Evolutionary conservation across 2,888 invertebrate genomes (phyloP).

Genomic region (Dendrolimus houi): DNA sequence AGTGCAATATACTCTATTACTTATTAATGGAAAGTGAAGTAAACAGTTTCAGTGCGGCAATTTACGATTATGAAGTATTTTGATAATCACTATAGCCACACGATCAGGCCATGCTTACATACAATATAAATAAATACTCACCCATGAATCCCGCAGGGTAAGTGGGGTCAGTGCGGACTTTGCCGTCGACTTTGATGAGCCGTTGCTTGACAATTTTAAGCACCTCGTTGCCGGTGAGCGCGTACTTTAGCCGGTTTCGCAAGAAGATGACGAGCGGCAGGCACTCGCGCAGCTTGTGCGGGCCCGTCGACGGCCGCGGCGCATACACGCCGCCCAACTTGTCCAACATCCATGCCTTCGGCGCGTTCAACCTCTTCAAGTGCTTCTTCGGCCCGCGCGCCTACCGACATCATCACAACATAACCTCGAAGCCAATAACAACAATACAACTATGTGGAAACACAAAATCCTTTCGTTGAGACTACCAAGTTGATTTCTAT

Average conservation of each 20-base stretch:
- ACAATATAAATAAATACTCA: conserved; percentile 61
- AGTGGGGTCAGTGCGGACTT: conserved; percentile 97
- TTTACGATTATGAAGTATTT: too few species aligned
- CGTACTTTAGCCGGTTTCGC: conserved; percentile 98
- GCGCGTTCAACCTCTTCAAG: conserved; percentile 98
- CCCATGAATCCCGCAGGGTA: conserved; percentile 99
- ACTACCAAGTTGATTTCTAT: too few species aligned
- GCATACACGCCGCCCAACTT: conserved; percentile 99
- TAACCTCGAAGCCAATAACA: conserved; percentile 10
- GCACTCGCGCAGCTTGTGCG: conserved; percentile 98
- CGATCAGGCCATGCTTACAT: too few species aligned
- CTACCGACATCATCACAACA: conserved; percentile 61
- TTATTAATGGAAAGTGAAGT: too few species aligned
- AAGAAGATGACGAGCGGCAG: conserved; percentile 97
- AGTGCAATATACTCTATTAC: too few species aligned
- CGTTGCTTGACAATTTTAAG: conserved; percentile 99
- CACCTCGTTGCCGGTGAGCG: conserved; percentile 96
- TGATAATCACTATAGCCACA: too few species aligned
- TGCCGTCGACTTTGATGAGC: conserved; percentile 98
- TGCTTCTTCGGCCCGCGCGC: conserved; percentile 99
- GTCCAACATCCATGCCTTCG: conserved; percentile 99
- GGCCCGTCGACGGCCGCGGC: conserved; percentile 97
- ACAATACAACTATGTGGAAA: too few species aligned
- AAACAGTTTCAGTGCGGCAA: too few species aligned
- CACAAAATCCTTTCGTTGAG: too few species aligned